Base-by-base conservation (phyloP, 2,797 vertebrate species). In the Brachymystax lenok region DNA sequence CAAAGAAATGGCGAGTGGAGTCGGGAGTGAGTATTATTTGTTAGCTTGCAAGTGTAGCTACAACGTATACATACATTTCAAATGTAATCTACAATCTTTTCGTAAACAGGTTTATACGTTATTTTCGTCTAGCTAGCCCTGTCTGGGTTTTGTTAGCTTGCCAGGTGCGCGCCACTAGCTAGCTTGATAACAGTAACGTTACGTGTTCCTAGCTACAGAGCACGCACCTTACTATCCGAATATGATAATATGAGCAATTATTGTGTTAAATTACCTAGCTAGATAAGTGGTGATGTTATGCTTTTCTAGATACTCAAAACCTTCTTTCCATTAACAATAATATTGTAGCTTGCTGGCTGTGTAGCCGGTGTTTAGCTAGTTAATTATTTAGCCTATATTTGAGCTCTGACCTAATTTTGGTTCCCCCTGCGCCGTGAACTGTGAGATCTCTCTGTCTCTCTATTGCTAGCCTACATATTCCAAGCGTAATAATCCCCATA, bases 1-100 rank as follows among this genome's bases (percentile, higher is more conserved):
- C 78, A 90, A 85, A 89, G 82, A 95, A 88, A 98, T 98, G 97
- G 95, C 97, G 92, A 87, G 95, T 40, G 96, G 96, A 17, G 94
- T 97, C 2, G 96, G 97, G 71, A 98, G 97, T 97, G 85, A 97
- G 97, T 97, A 91, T 40, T 50, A 2, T 7, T 56, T 8, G 2
- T 73, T 64, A 52, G 73, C 3, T 0, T 19, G 17, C 1, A 4
- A 52, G 3, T 51, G 27, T 28, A 3, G 50, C 54, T 68, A 14
- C 1, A 3, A 21, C 24, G 3, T 7, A 35, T 0, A 2, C 10
- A 33, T 8, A 16, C 1, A 35, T 19, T 33, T 24, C 24, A 74
- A 52, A 17, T 54, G 52, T 33, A 40, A 21, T 5, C 17, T 28
- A 72, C 5, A 7, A 14, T 1, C 33, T 69, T 3, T 78, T 12